These are phyloP conservation scores for Cyanistes caeruleus DNA, from an alignment of 2,113 vertebrate genomes.

Conservation along the genomic window DNA sequence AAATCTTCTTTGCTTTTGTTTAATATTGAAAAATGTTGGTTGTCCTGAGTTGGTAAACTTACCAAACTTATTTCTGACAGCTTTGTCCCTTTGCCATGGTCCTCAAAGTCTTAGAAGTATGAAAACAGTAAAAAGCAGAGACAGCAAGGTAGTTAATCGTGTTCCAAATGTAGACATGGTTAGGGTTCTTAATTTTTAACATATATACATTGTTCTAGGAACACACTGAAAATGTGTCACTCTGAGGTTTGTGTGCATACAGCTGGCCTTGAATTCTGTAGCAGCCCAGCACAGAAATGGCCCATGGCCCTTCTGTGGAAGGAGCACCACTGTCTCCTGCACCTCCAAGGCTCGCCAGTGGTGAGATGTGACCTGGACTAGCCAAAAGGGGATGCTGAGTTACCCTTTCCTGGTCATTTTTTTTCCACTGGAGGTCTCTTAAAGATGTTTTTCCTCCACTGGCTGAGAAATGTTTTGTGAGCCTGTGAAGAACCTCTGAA, in stretches of 20 bases:
- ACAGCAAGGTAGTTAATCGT: fast-evolving
- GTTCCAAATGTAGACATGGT: background rate
- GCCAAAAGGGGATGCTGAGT: background rate
- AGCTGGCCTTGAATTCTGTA: background rate
- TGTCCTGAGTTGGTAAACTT: background rate
- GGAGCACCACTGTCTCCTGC: background rate
- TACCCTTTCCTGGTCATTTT: background rate
- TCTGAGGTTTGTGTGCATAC: background rate
- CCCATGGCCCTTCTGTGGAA: fast-evolving
- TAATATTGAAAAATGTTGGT: background rate
- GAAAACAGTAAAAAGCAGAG: background rate
- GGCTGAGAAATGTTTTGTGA: background rate
- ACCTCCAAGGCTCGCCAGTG: background rate
- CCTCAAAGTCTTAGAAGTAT: background rate
- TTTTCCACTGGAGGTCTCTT: background rate
- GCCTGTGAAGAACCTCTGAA: background rate
- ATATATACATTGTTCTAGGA: fast-evolving
- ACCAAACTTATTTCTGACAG: background rate
- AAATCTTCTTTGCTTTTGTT: background rate
- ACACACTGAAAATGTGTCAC: background rate
- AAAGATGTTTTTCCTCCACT: background rate
- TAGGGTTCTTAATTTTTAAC: background rate
- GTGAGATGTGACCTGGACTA: background rate
- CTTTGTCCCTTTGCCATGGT: background rate
- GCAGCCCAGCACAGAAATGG: background rate